These are phyloP conservation scores for Monochamus saltuarius DNA, from an alignment of 1,140 invertebrate species.

Conservation along the genomic window DNA sequence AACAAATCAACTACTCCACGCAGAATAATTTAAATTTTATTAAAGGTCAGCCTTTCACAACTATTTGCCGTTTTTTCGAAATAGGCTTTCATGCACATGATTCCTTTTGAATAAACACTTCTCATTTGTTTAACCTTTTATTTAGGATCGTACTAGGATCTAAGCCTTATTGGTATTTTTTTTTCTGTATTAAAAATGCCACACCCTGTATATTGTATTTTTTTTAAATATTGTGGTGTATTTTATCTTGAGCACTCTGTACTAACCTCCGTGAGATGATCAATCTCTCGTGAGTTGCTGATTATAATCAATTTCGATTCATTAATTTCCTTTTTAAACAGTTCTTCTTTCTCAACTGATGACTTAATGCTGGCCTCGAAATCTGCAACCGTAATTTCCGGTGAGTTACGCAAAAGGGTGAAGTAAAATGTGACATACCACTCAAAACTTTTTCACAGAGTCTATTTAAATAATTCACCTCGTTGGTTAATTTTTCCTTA, in stretches of 20 bases:
- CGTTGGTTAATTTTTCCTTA: constrained; percentile 21
- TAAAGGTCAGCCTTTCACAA: too few species aligned
- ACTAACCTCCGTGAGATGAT: constrained; percentile 3
- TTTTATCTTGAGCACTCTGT: neutral
- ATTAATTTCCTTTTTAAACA: constrained; percentile 26
- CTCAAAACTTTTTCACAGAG: constrained; percentile 30
- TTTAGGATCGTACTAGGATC: too few species aligned
- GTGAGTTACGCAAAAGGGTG: neutral
- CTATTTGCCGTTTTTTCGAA: too few species aligned
- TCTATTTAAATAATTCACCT: constrained; percentile 19
- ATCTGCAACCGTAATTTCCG: constrained; percentile 10
- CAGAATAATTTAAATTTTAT: too few species aligned
- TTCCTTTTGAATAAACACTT: too few species aligned
- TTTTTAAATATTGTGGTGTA: too few species aligned
- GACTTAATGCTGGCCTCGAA: constrained; percentile 28
- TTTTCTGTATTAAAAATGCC: too few species aligned
- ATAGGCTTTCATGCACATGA: too few species aligned
- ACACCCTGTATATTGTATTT: too few species aligned
- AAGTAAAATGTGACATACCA: constrained; percentile 13
- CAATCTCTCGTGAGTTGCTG: constrained; percentile 8
- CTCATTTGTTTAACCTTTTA: too few species aligned
- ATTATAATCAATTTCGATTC: constrained; percentile 17
- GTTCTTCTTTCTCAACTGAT: constrained; percentile 25
- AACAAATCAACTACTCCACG: too few species aligned
- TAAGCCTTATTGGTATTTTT: too few species aligned